Evolutionary conservation across 2,113 vertebrate species (phyloP).

Genomic region (Epinephelus lanceolatus): DNA sequence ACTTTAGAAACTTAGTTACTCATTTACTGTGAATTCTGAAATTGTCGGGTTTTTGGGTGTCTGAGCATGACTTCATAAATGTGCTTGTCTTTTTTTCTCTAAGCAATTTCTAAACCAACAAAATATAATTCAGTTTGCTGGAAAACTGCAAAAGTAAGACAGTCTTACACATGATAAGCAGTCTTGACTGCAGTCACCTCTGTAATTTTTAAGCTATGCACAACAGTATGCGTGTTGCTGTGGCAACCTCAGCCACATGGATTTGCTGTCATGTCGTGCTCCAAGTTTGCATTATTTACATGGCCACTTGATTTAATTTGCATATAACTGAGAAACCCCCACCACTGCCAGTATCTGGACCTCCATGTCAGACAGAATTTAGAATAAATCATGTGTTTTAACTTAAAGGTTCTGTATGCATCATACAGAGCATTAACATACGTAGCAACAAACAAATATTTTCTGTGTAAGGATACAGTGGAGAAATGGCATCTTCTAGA

Average conservation of each 20-base stretch:
- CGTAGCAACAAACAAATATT: too few species aligned
- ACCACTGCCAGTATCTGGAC: too few species aligned
- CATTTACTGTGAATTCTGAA: too few species aligned
- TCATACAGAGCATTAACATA: too few species aligned
- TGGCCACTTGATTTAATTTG: neutral
- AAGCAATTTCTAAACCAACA: neutral
- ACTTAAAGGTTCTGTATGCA: too few species aligned
- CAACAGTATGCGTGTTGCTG: neutral
- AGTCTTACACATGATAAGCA: neutral
- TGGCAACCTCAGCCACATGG: neutral
- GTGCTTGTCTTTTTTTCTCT: neutral
- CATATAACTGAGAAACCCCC: neutral
- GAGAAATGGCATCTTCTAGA: too few species aligned
- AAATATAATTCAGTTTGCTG: neutral
- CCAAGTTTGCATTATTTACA: conserved; percentile 5
- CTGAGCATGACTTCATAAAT: neutral
- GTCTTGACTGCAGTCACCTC: neutral
- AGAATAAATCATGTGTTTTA: neutral
- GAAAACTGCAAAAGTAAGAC: neutral
- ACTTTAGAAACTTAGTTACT: neutral
- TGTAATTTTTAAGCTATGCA: too few species aligned
- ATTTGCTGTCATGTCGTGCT: neutral
- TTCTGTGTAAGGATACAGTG: too few species aligned
- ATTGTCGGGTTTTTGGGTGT: neutral
- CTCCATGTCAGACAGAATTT: neutral